phyloP scores from a whole-genome alignment of 2,797 vertebrate species.

The Ctenopoma multispine region DNA sequence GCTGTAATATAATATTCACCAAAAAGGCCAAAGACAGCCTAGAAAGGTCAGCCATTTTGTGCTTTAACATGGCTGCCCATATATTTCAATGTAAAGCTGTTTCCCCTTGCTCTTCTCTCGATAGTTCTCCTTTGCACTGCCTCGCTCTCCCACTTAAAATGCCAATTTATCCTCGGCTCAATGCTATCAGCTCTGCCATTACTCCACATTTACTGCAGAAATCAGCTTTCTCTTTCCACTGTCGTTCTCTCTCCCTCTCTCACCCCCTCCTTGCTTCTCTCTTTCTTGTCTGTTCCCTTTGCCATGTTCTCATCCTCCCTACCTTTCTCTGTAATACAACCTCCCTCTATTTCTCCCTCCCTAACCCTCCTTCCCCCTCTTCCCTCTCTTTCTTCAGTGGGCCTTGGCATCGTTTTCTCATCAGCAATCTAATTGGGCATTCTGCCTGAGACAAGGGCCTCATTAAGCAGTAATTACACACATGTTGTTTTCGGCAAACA shows the following conservation, averaged over 20 bases:
- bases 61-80: conserved; percentile 81
- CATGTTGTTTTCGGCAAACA: conserved; percentile 99
- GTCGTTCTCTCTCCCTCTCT: conserved; percentile 28
- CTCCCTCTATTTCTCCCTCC: conserved; percentile 53
- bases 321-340: conserved; percentile 48
- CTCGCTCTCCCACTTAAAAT: conserved; percentile 82
- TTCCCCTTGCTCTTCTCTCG: conserved; percentile 60
- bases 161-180: conserved; percentile 82
- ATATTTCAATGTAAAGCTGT: conserved; percentile 74
- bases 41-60: conserved; percentile 83
- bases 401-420: conserved; percentile 79
- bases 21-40: conserved; percentile 58
- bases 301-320: conserved; percentile 39
- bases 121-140: conserved; percentile 69
- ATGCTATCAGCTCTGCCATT: conserved; percentile 83
- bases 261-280: conserved; percentile 12
- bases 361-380: conserved; percentile 77
- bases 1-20: conserved; percentile 29
- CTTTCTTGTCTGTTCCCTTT: conserved; percentile 20
- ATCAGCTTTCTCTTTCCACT: conserved; percentile 45
- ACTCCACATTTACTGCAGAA: conserved; percentile 79
- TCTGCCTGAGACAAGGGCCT: conserved; percentile 98
- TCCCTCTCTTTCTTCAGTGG: conserved; percentile 76
- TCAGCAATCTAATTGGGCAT: conserved; percentile 97
- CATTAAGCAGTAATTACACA: conserved; percentile 99